These are phyloP conservation scores for Notocelia uddmanniana DNA, from an alignment of 2,888 invertebrate species.

Conservation along the genomic window DNA sequence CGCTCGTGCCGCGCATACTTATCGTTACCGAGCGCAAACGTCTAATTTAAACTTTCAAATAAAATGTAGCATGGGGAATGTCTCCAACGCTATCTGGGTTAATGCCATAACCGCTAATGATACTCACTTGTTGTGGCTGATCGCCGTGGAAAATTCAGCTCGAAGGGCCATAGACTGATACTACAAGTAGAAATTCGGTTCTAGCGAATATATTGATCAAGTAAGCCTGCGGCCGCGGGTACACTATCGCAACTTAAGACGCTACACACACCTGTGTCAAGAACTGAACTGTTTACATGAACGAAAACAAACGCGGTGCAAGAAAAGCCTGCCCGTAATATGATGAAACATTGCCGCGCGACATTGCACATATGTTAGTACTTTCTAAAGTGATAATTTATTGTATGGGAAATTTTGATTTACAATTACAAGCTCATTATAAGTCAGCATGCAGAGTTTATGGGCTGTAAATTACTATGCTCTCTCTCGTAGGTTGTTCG, in stretches of 20 bases:
- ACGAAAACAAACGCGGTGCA: slow-evolving; percentile 49
- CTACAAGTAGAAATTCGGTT: neutral
- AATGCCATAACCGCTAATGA: slow-evolving; percentile 57
- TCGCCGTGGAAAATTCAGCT: slow-evolving; percentile 19
- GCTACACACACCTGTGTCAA: slow-evolving; percentile 76
- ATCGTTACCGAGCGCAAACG: slow-evolving; percentile 38
- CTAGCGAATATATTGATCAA: slow-evolving; percentile 52
- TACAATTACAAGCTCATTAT: slow-evolving; percentile 26
- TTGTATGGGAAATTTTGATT: slow-evolving; percentile 13
- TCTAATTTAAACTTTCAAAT: slow-evolving; percentile 45
- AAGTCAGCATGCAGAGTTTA: slow-evolving; percentile 18
- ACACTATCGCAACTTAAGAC: slow-evolving; percentile 63
- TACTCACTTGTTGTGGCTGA: slow-evolving; percentile 32
- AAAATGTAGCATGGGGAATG: slow-evolving; percentile 46
- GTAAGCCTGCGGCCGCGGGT: slow-evolving; percentile 49
- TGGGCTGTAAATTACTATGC: slow-evolving; percentile 25
- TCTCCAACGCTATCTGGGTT: slow-evolving; percentile 51
- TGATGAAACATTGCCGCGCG: slow-evolving; percentile 22
- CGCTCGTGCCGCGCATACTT: slow-evolving; percentile 45
- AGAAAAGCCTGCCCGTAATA: slow-evolving; percentile 19
- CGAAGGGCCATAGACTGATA: neutral
- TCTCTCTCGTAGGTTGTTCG: slow-evolving; percentile 19
- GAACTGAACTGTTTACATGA: slow-evolving; percentile 67
- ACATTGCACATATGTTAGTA: slow-evolving; percentile 10
- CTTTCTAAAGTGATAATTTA: slow-evolving; percentile 37